phyloP scores from a whole-genome alignment of 2,113 vertebrate species.

The Peromyscus polionotus region DNA sequence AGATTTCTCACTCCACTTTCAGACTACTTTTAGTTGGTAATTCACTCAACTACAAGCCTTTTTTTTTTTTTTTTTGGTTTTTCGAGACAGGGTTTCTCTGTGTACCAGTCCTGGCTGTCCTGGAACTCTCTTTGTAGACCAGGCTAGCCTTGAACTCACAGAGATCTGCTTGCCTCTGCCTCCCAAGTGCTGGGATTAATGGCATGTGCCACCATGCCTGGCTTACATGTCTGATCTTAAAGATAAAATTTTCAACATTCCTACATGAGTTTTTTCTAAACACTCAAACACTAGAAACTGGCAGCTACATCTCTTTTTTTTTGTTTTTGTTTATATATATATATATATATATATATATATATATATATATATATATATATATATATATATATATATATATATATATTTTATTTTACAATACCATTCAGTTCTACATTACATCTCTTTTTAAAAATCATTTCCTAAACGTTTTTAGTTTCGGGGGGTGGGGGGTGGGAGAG shows the following conservation, averaged over 20 bases:
- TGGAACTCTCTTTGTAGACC: neutral
- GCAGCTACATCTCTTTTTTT: conserved; percentile 3
- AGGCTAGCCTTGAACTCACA: neutral
- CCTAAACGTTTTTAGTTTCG: neutral
- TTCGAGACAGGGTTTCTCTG: neutral
- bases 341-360: too few relatives aligned
- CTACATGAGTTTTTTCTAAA: conserved; percentile 35
- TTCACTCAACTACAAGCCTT: neutral
- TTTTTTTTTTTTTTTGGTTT: neutral
- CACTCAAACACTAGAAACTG: conserved; percentile 12
- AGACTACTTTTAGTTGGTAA: conserved; percentile 15
- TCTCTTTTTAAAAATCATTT: conserved; percentile 10
- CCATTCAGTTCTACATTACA: too few relatives aligned
- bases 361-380: too few relatives aligned
- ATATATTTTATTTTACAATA: too few relatives aligned
- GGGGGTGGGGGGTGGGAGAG: too few relatives aligned
- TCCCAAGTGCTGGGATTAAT: neutral
- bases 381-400: too few relatives aligned
- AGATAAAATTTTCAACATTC: conserved; percentile 56
- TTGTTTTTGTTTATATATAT: too few relatives aligned
- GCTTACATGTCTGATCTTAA: neutral
- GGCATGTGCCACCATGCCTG: neutral
- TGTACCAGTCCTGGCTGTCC: neutral
- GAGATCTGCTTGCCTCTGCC: neutral
- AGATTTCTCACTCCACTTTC: neutral